Conservation (phyloP, 1,140 invertebrate genomes). For the Philaenus spumarius region DNA sequence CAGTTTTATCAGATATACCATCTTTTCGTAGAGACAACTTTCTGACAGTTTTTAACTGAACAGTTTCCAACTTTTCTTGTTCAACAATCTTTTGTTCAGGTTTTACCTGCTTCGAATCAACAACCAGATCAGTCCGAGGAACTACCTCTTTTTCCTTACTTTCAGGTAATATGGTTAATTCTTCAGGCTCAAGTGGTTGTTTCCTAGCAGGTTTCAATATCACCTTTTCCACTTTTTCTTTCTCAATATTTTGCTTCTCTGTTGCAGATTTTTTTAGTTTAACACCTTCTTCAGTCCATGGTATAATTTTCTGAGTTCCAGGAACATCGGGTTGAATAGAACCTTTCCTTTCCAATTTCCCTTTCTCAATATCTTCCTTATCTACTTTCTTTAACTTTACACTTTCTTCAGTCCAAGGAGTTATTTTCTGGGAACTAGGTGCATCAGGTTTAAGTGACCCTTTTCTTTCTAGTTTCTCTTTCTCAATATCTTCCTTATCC, state of each 20-base stretch:
- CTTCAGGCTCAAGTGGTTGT: neutral
- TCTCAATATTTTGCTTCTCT: slow-evolving; percentile 27
- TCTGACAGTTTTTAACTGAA: slow-evolving; percentile 2
- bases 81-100: slow-evolving; percentile 3
- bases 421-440: no score
- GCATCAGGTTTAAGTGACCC: no score
- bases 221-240: slow-evolving; percentile 38
- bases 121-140: neutral
- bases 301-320: slow-evolving; percentile 29
- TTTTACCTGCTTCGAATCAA: neutral
- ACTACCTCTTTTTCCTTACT: neutral
- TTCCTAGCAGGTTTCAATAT: slow-evolving; percentile 2
- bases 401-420: slow-evolving; percentile 38
- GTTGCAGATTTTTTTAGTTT: slow-evolving; percentile 31
- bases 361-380: slow-evolving; percentile 15
- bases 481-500: slow-evolving; percentile 2
- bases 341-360: neutral
- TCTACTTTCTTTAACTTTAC: slow-evolving; percentile 37
- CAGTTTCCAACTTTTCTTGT: slow-evolving; percentile 10
- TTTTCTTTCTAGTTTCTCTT: slow-evolving; percentile 36
- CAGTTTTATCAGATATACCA: no score
- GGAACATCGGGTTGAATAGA: neutral
- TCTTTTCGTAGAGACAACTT: no score
- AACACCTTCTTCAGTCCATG: slow-evolving; percentile 11
- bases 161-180: neutral